These are phyloP conservation scores for Aurelia sp. DNA, from an alignment of 30 jellyfish, hydroid and myxozoan species.

Conservation along the genomic window DNA sequence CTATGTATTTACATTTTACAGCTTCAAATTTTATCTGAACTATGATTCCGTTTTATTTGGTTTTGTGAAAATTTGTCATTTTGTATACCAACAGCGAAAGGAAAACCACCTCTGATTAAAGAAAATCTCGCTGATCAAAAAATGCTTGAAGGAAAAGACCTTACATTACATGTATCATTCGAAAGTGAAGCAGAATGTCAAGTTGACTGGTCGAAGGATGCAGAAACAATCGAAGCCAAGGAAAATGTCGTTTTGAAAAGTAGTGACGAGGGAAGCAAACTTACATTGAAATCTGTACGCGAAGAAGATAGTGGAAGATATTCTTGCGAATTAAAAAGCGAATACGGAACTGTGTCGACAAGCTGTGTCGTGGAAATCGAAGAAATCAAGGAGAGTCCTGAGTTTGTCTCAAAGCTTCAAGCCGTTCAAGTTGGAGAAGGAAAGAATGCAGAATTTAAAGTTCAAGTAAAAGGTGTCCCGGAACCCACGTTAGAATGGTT, in stretches of 20 bases:
- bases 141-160: slow-evolving; percentile 59
- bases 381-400: slow-evolving; percentile 70
- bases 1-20: no score
- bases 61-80: background rate
- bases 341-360: slow-evolving; percentile 51
- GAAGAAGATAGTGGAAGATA: slow-evolving; percentile 74
- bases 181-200: slow-evolving; percentile 53
- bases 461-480: slow-evolving; percentile 83
- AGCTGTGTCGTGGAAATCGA: slow-evolving; percentile 74
- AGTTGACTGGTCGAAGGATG: slow-evolving; percentile 78
- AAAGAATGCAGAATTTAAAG: slow-evolving; percentile 74
- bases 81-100: slow-evolving; percentile 13
- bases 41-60: background rate
- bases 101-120: slow-evolving; percentile 41
- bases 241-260: slow-evolving; percentile 15
- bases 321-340: slow-evolving; percentile 65
- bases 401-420: slow-evolving; percentile 71
- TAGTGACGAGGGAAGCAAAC: slow-evolving; percentile 17
- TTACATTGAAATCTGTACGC: slow-evolving; percentile 28
- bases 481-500: slow-evolving; percentile 83
- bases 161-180: slow-evolving; percentile 31
- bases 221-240: slow-evolving; percentile 5
- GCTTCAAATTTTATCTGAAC: no score
- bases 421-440: slow-evolving; percentile 84
- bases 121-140: slow-evolving; percentile 40